Evolutionary conservation across 2,888 invertebrate species (phyloP).

Genomic region (Galeopsomyia nigrocyanea): DNA sequence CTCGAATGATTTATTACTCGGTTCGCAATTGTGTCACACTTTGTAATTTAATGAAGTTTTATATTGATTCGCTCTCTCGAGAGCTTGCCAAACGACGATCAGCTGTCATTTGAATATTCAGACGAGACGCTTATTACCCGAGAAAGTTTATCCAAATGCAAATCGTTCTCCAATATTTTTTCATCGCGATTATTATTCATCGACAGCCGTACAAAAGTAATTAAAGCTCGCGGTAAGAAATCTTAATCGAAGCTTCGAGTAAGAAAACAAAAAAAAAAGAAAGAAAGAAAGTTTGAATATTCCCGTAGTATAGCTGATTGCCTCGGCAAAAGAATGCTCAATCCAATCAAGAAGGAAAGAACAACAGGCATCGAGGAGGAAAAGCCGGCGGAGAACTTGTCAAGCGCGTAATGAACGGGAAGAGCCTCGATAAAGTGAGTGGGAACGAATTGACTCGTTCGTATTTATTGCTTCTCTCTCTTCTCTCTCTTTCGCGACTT

Average conservation of each 20-base stretch:
- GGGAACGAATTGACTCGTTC: conserved; percentile 58
- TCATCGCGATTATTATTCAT: too few species aligned
- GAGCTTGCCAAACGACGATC: too few species aligned
- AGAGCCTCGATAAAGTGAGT: conserved; percentile 42
- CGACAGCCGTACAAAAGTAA: too few species aligned
- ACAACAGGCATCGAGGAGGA: conserved; percentile 10
- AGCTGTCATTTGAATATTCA: too few species aligned
- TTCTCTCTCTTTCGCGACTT: conserved; percentile 21
- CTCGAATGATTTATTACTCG: background rate
- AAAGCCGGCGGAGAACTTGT: conserved; percentile 41
- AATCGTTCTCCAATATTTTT: too few species aligned
- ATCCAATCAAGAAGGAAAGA: conserved; percentile 6
- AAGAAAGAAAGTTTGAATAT: background rate
- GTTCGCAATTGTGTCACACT: too few species aligned
- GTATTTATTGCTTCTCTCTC: conserved; percentile 64
- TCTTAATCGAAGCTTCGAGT: background rate
- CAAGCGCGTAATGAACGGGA: conserved; percentile 47
- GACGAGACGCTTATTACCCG: too few species aligned
- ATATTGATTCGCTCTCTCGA: too few species aligned
- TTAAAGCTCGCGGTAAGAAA: too few species aligned
- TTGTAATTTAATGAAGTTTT: too few species aligned
- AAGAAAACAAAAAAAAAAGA: background rate
- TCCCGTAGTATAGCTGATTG: background rate
- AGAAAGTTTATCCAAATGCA: too few species aligned
- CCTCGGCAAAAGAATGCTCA: background rate